A percentile compares a stretch with the other conserved stretches of the same genome.
phyloP scores from a whole-genome alignment of 2,888 invertebrate species.

The Therioaphis trifolii region DNA sequence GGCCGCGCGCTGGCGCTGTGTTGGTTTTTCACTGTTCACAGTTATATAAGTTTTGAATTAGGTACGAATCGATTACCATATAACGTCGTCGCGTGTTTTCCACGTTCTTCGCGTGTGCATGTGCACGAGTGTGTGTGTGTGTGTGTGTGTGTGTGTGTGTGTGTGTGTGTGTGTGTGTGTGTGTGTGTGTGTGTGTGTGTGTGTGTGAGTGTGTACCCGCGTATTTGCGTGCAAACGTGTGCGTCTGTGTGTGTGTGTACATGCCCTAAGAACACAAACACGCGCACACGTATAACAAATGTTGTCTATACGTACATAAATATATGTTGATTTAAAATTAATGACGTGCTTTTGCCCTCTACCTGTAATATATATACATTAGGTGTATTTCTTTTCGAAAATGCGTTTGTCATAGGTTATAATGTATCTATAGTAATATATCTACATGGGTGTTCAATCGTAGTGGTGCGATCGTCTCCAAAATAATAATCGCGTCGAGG shows the following conservation, averaged over 20 bases:
- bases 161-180: background rate
- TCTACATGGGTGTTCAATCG: no score
- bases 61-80: conserved; percentile 49
- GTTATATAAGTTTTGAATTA: conserved; percentile 44
- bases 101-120: background rate
- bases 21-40: conserved; percentile 21
- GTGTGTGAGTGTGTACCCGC: background rate
- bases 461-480: no score
- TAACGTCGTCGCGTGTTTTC: conserved; percentile 41
- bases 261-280: conserved; percentile 7
- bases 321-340: conserved; percentile 24
- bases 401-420: background rate
- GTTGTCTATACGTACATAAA: background rate
- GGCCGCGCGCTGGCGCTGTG: background rate
- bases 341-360: background rate
- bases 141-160: background rate
- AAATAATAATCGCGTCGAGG: no score
- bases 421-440: no score
- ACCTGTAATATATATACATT: background rate
- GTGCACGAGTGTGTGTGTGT: background rate
- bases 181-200: background rate
- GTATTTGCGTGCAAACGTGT: background rate
- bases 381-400: background rate
- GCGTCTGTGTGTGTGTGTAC: background rate
- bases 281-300: background rate